Percentiles rank a stretch among this genome's conserved stretches.
Evolutionary conservation across 2,113 vertebrate genomes (phyloP).

Genomic region (Ictalurus furcatus): DNA sequence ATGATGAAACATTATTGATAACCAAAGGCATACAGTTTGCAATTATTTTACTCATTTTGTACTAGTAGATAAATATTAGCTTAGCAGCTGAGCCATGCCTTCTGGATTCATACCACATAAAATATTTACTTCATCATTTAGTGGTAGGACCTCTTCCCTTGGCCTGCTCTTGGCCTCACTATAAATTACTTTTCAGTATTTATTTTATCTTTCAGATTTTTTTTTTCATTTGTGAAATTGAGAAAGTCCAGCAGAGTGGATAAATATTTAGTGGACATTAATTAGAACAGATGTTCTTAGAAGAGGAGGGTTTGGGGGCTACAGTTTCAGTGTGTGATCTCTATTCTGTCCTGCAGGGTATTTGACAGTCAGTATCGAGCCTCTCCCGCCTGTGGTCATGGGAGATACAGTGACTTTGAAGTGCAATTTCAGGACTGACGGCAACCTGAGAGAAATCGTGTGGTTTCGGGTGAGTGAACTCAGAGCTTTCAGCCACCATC

Average conservation of each 20-base stretch:
- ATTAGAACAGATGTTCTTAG: not conserved
- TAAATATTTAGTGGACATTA: not conserved
- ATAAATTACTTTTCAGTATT: slow-evolving; percentile 11
- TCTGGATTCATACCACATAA: slow-evolving; percentile 18
- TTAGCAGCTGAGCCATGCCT: not conserved
- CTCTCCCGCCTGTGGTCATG: slow-evolving; percentile 86
- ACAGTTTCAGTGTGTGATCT: slow-evolving; percentile 32
- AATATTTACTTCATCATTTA: slow-evolving; percentile 37
- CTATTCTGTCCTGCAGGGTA: slow-evolving; percentile 74
- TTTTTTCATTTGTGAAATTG: not conserved
- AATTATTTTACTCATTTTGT: slow-evolving; percentile 1
- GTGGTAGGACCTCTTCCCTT: not conserved
- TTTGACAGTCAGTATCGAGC: slow-evolving; percentile 87
- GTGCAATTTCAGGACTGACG: slow-evolving; percentile 94
- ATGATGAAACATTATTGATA: slow-evolving; percentile 5
- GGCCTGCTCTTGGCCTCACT: slow-evolving; percentile 1
- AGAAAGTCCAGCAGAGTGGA: not conserved
- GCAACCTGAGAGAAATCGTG: slow-evolving; percentile 89
- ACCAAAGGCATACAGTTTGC: not conserved
- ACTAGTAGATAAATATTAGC: slow-evolving; percentile 30
- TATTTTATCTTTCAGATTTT: not conserved
- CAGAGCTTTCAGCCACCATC: slow-evolving; percentile 20
- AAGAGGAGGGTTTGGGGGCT: not conserved
- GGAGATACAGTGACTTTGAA: slow-evolving; percentile 92
- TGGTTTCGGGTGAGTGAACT: slow-evolving; percentile 88